phyloP scores from a whole-genome alignment of 2,888 invertebrate genomes.

The Xylota sylvarum region DNA sequence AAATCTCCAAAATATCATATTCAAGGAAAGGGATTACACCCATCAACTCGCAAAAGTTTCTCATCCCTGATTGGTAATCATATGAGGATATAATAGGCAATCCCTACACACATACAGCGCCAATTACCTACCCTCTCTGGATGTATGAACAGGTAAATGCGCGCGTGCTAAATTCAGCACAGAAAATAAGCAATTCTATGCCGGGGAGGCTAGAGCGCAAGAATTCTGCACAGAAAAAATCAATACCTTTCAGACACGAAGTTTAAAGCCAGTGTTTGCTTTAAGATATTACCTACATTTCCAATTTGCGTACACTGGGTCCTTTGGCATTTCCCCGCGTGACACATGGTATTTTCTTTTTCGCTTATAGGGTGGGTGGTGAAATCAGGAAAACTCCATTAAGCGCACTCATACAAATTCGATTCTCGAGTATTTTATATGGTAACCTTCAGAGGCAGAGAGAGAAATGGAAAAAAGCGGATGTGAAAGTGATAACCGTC shows the following conservation, averaged over 20 bases:
- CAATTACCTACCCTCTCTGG: neutral
- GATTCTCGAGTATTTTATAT: constrained; percentile 18
- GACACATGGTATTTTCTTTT: constrained; percentile 22
- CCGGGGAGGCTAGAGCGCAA: constrained; percentile 26
- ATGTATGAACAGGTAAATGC: constrained; percentile 26
- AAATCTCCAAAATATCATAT: constrained; percentile 38
- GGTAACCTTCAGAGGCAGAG: constrained; percentile 30
- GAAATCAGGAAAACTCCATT: constrained; percentile 51
- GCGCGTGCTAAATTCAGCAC: constrained; percentile 37
- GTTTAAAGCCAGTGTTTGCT: constrained; percentile 44
- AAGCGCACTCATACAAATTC: constrained; percentile 45
- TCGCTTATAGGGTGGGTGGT: neutral
- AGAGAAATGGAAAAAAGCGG: constrained; percentile 9
- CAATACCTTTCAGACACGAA: constrained; percentile 55
- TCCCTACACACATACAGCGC: neutral
- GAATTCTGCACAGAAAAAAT: constrained; percentile 39
- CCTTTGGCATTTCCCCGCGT: constrained; percentile 26
- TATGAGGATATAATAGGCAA: constrained; percentile 24
- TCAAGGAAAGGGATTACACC: constrained; percentile 36
- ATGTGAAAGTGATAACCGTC: constrained; percentile 43
- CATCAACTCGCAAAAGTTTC: constrained; percentile 29
- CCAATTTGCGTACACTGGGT: constrained; percentile 27
- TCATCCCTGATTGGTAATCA: constrained; percentile 38
- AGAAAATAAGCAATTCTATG: constrained; percentile 14
- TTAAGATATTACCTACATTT: constrained; percentile 61